Percentiles rank a stretch among this genome's conserved stretches.
Conservation (phyloP, 2,888 invertebrate species). For the Volucella inanis region DNA sequence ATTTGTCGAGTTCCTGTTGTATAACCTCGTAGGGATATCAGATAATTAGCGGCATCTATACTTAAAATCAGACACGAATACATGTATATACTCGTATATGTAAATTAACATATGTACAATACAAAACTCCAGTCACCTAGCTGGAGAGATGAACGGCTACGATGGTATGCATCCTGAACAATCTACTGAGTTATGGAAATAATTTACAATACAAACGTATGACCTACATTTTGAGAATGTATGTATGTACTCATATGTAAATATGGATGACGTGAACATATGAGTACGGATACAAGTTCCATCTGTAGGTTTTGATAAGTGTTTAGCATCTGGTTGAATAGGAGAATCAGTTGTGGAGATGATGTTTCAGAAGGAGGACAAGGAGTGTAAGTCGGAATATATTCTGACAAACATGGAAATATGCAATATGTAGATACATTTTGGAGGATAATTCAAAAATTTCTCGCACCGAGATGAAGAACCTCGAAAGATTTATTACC, state of each 20-base stretch:
- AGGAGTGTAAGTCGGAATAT: not conserved
- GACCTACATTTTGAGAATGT: constrained; percentile 63
- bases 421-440: constrained; percentile 47
- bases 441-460: constrained; percentile 53
- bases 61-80: constrained; percentile 18
- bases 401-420: constrained; percentile 50
- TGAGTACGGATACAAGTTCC: constrained; percentile 13
- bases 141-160: not conserved
- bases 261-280: constrained; percentile 50
- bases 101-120: not conserved
- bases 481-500: constrained; percentile 52
- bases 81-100: not conserved
- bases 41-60: constrained; percentile 50
- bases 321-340: constrained; percentile 17
- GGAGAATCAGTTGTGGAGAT: not conserved
- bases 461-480: constrained; percentile 2
- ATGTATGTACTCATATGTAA: constrained; percentile 46
- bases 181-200: constrained; percentile 57
- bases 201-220: constrained; percentile 56
- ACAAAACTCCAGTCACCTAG: not conserved
- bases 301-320: too few relatives aligned
- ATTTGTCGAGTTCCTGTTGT: constrained; percentile 27
- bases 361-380: not conserved
- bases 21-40: constrained; percentile 29
- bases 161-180: constrained; percentile 4